Evolutionary conservation across 2,797 vertebrate genomes (phyloP).

Genomic region (Phrynocephalus forsythii): DNA sequence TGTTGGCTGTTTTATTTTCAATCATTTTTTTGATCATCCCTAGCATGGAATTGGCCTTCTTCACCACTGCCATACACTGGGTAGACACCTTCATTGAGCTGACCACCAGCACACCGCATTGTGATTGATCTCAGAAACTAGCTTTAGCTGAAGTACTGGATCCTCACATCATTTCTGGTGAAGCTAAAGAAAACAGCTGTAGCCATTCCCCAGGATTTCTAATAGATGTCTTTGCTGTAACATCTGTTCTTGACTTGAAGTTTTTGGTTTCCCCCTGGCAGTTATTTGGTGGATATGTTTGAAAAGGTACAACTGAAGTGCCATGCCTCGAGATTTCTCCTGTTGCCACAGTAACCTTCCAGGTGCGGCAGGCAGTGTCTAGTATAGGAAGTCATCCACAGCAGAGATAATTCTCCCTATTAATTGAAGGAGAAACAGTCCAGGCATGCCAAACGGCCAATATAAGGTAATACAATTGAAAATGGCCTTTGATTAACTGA

Average conservation of each 20-base stretch:
- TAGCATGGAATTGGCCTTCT: too few species aligned
- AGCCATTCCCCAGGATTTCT: too few species aligned
- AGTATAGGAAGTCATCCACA: slow-evolving; percentile 65
- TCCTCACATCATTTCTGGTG: too few species aligned
- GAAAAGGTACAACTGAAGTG: slow-evolving; percentile 51
- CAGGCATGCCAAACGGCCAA: slow-evolving; percentile 70
- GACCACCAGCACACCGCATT: too few species aligned
- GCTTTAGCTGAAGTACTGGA: too few species aligned
- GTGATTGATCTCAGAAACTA: too few species aligned
- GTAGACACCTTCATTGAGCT: too few species aligned
- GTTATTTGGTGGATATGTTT: not conserved
- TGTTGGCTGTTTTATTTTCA: too few species aligned
- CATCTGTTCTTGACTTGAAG: not conserved
- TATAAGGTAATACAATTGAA: slow-evolving; percentile 64
- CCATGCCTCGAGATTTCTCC: slow-evolving; percentile 44
- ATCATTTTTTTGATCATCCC: too few species aligned
- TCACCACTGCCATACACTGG: too few species aligned
- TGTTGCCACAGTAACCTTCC: slow-evolving; percentile 74
- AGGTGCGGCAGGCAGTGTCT: slow-evolving; percentile 60
- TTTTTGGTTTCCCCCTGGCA: not conserved
- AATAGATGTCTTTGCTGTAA: too few species aligned
- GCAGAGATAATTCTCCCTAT: slow-evolving; percentile 73
- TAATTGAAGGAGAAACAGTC: slow-evolving; percentile 63
- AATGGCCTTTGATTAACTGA: slow-evolving; percentile 51
- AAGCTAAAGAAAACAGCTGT: too few species aligned